Evolutionary conservation across 2,113 vertebrate species (phyloP), one percentile per base, ranked within the genome.

Genomic region (Gymnobelideus leadbeateri): DNA sequence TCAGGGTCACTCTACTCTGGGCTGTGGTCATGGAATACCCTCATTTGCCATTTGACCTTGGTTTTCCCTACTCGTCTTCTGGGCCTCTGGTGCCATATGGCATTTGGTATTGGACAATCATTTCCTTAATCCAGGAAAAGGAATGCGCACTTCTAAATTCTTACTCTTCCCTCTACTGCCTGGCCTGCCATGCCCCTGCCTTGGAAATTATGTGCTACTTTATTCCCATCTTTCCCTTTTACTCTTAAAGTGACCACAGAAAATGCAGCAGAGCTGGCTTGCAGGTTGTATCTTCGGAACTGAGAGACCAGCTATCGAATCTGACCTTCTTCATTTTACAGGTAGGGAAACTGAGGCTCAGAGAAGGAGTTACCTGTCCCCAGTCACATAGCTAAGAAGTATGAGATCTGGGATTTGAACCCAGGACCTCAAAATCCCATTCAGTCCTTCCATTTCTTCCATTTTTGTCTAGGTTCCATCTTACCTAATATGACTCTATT

Each of bases 121-220:
- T 95, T 97, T 96, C 57, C 57, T 97, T 94, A 94, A 8, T 96
- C 24, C 28, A 93, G 97, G 95, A 92, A 97, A 97, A 97, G 84
- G 95, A 53, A n/a, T 4, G 28, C 31, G 47, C 49, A 1, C 0
- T 89, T 96, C 91, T 96, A 95, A 96, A 94, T 93, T 55, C 89
- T 96, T 93, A 90, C 37, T 23, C 37, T 77, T n/a, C 68, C 16
- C 6, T 23, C 49, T 25, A 5, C 0, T 21, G 3, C 25, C 26
- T 24, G 2, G 54, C 43, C 23, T 3, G 1, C 37, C 93, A 93
- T 11, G 77, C 55, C 91, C 91, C 54, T 94, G 54, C n/a, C 92
- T 25, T 26, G 31, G 77, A 51, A 92, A 8, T 84, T 91, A 49
- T 91, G 96, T 96, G 95, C 90, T 95, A 89, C 28, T 95, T 92